Base-by-base conservation (phyloP, 2,113 vertebrate species). In the Xiphophorus maculatus region DNA sequence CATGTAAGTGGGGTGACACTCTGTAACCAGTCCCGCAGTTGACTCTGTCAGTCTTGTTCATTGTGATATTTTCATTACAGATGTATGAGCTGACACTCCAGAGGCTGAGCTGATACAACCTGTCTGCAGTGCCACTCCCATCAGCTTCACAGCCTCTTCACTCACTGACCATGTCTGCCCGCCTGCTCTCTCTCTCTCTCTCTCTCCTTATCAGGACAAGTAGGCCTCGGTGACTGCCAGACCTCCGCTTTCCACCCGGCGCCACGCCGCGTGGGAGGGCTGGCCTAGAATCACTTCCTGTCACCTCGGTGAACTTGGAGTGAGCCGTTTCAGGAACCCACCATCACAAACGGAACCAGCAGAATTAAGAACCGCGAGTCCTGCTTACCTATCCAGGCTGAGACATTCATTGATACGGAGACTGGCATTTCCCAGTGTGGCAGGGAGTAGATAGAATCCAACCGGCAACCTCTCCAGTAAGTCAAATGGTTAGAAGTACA, bases 151-250 rank as follows among this genome's bases (percentile, higher is more conserved):
- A 7, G 27, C 74, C 77, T 70, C 71, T 48, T 68, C 67, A 1
- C 78, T 60, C 1, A 5, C 71, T 81, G 72, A 79, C 71, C 74
- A 25, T 13, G 51, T 63, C 28, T 12, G 63, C 66, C 68, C 73
- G 42, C 66, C 76, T 69, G 63, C 32, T 48, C 27, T 69, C 71
- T 65, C 77, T 58, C 76, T 69, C 69, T 75, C 78, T 48, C 35
- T 67, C 66, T 77, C 71, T 74, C 86, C 84, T 89, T 90, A 87
- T 91, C 84, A 63, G 84, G 77, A 74, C 81, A 85, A 69, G 76
- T 64, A 64, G 35, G 74, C 80, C 84, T 83, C 48, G 66, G 42
- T 64, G 22, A 60, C 73, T 68, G 76, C 71, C 81, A 66, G 71
- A 62, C 61, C 61, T 29, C 9, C 1, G 63, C 54, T 66, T 32